A percentile compares a stretch with the other conserved stretches of the same genome.
Conservation (phyloP, 2,113 vertebrate species). For the Muntiacus muntjak region DNA sequence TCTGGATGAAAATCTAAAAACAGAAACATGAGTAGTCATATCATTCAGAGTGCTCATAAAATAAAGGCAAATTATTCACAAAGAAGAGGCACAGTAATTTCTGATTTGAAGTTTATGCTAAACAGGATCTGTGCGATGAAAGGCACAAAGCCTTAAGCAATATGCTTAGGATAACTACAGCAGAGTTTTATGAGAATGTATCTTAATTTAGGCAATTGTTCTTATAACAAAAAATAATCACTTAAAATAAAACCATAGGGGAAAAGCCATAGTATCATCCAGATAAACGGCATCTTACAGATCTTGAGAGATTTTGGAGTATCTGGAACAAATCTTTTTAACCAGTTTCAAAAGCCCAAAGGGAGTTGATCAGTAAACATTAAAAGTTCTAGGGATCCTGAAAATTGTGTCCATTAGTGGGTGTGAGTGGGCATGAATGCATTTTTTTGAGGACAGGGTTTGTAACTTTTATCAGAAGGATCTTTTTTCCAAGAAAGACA, state of each 20-base stretch:
- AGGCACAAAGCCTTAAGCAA: background rate
- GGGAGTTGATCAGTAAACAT: background rate
- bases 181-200: background rate
- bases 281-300: background rate
- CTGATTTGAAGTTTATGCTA: background rate
- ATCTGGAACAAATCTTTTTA: background rate
- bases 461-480: background rate
- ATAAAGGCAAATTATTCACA: background rate
- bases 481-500: background rate
- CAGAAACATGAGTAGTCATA: background rate
- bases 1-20: background rate
- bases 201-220: background rate
- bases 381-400: background rate
- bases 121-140: background rate
- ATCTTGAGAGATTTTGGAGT: background rate
- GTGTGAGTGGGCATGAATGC: no score
- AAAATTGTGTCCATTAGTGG: background rate
- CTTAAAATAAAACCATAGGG: background rate
- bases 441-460: background rate
- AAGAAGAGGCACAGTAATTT: background rate
- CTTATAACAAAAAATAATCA: background rate
- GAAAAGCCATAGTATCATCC: background rate
- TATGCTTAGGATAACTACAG: background rate
- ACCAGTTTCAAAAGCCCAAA: background rate
- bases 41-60: background rate